Evolutionary conservation across 2,888 invertebrate genomes (phyloP), one percentile per base, ranked within the genome.

Genomic region (Cantharis lateralis): DNA sequence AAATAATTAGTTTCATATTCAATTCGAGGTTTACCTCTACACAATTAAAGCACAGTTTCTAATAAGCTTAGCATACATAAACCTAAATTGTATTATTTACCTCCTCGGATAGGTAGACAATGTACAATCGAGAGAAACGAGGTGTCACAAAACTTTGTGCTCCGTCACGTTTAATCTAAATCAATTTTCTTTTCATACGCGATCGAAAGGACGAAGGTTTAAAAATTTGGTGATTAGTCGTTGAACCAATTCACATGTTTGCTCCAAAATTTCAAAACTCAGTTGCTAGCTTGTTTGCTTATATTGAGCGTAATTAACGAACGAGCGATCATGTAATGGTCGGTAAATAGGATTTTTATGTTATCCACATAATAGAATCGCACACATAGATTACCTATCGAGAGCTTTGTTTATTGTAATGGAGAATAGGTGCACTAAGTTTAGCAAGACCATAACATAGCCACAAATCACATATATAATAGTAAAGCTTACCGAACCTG

Each of bases 391-490:
- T 48, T 48, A 48, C n/a, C 48, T 48, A 48, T 48, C n/a, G n/a
- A 48, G 48, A 48, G 48, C 48, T 66, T 66, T 15, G 24, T 74
- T 74, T 62, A 70, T 62, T 70, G 66, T 62, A 69, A 74, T 66
- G 66, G 70, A 64, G 63, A 48, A 24, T 66, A 66, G 64, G 64
- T 69, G 20, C 24, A 74, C 68, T 70, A 48, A 72, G 26, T 62
- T 68, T 32, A 77, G 20, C 68, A 69, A 32, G 74, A 71, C 71
- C 71, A 75, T 13, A 32, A 69, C 77, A 63, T 24, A 68, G 4
- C 69, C 72, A 78, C 78, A 78, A 78, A 78, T 78, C 78, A 78
- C 68, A 66, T 62, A 28, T 72, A 75, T 75, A 75, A 78, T 78
- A 70, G 70, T 71, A 66, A 75, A 73, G 72, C 78, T 71, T 74